Evolutionary conservation across 2,888 invertebrate species (phyloP).

Genomic region (Horisme vitalbata): DNA sequence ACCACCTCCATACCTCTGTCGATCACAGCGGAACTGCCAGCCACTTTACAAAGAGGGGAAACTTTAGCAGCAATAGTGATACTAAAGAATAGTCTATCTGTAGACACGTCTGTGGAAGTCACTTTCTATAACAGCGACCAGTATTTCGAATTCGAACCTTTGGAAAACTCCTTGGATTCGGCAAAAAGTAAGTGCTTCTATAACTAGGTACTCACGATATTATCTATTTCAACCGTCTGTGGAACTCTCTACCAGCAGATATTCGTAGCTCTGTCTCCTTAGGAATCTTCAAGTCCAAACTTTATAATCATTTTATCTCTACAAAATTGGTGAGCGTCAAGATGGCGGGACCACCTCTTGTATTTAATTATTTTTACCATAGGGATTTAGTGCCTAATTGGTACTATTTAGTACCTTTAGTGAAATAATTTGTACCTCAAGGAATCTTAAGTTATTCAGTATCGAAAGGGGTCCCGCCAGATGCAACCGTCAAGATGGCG

Average conservation of each 20-base stretch:
- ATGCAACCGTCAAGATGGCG: too few species aligned
- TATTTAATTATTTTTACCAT: too few species aligned
- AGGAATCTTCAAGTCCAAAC: too few species aligned
- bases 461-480: too few species aligned
- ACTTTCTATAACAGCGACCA: slow-evolving; percentile 91
- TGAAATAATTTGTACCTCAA: too few species aligned
- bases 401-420: too few species aligned
- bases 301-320: too few species aligned
- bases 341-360: too few species aligned
- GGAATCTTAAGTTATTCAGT: too few species aligned
- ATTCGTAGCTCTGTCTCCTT: too few species aligned
- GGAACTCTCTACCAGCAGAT: neutral
- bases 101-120: slow-evolving; percentile 90
- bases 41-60: slow-evolving; percentile 94
- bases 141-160: slow-evolving; percentile 91
- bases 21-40: slow-evolving; percentile 93
- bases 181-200: slow-evolving; percentile 84
- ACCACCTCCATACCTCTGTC: slow-evolving; percentile 86
- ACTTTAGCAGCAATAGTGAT: slow-evolving; percentile 93
- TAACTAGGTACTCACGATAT: neutral
- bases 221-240: neutral
- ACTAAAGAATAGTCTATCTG: slow-evolving; percentile 93
- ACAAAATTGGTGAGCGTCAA: too few species aligned
- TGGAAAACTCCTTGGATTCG: slow-evolving; percentile 88
- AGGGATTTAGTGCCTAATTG: too few species aligned